Percentiles rank a stretch among this genome's conserved stretches.
These are phyloP conservation scores for Bombylius major DNA, from an alignment of 2,888 invertebrate genomes.

Conservation along the genomic window DNA sequence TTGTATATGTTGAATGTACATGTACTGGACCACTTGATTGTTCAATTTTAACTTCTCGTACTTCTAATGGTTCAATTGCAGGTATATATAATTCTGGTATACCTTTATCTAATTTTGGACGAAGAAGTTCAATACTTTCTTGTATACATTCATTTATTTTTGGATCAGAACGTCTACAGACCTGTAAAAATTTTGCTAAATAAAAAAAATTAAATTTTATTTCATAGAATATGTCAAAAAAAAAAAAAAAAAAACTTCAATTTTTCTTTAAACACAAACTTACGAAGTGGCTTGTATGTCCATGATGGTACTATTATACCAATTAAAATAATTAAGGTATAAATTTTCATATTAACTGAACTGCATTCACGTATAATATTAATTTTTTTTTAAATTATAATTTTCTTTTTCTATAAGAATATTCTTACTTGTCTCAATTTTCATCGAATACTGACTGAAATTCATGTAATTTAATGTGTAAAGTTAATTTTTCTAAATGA, in stretches of 20 bases:
- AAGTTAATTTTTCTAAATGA: too few species aligned
- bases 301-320: neutral
- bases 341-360: neutral
- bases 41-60: conserved; percentile 55
- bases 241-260: too few species aligned
- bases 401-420: too few species aligned
- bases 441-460: too few species aligned
- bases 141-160: conserved; percentile 47
- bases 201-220: neutral
- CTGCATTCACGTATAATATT: too few species aligned
- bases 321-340: neutral
- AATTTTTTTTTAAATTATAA: neutral
- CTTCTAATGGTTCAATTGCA: conserved; percentile 52
- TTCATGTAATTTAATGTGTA: too few species aligned
- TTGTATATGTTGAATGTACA: conserved; percentile 50
- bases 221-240: neutral
- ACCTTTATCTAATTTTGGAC: conserved; percentile 46
- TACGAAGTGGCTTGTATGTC: neutral
- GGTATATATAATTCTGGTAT: conserved; percentile 58
- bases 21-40: conserved; percentile 56
- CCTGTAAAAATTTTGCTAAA: conserved; percentile 51
- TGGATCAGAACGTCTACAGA: conserved; percentile 52
- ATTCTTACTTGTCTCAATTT: too few species aligned
- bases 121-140: conserved; percentile 46
- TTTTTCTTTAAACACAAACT: neutral